Evolutionary conservation across 2,797 vertebrate species (phyloP), one percentile per base, ranked within the genome.

Genomic region (Loris lydekkerianus): DNA sequence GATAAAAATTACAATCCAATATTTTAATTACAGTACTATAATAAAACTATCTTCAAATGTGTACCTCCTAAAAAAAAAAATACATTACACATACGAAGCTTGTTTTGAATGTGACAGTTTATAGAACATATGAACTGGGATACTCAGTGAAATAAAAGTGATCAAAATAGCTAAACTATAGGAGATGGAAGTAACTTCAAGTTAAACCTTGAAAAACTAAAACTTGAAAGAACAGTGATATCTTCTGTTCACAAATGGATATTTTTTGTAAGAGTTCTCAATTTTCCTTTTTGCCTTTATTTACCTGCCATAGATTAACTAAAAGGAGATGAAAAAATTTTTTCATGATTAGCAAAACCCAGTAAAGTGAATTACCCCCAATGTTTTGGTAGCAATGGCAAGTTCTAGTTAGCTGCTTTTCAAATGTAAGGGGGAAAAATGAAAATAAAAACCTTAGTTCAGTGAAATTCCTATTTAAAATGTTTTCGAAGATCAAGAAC

Each of bases 191-290:
- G 58, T 10, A 73, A 72, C 7, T 92, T 29, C 76, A 53, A 60
- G 1, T 43, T 23, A 77, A 85, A 76, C 43, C 23, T 56, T 80
- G 31, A 53, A 81, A 78, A 77, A 60, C 15, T 18, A 72, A 49
- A 80, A 67, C 40, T 2, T 13, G 40, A 58, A 18, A 53, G 6
- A 84, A 43, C 78, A 95, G 89, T 15, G 77, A 87, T 98, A 99
- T 99, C 99, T 98, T 98, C 96, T 98, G 98, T 96, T 99, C 98
- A 29, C 99, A 98, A 87, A 99, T 98, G 14, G 99, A 98, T 60
- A 99, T 98, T 98, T 98, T 99, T 67, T 97, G 93, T 20, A 99
- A 96, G 67, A 98, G 98, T 14, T 99, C 98, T 46, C 46, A 11
- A 46, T 46, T 2, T 46, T 46, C 46, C 46, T 46, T 46, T 46